These are phyloP conservation scores for Drosophila setosimentum DNA, from an alignment of 2,888 invertebrate genomes.

Conservation along the genomic window DNA sequence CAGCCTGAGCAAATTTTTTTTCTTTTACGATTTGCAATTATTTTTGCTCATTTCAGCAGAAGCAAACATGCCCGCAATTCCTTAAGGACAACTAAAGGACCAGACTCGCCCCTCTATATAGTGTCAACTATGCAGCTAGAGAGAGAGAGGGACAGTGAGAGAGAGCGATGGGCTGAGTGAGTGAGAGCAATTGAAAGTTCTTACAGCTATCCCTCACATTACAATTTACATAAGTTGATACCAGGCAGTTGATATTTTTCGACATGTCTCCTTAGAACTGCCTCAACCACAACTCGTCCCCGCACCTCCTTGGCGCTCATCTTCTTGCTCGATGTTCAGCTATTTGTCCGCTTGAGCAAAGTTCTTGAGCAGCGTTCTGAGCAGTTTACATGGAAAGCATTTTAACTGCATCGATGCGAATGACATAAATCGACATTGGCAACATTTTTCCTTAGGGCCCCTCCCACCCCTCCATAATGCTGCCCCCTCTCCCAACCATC, in stretches of 20 bases:
- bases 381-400: slow-evolving; percentile 74
- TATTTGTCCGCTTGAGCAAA: slow-evolving; percentile 68
- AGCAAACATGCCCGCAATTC: slow-evolving; percentile 73
- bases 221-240: slow-evolving; percentile 76
- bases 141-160: not conserved
- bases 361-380: slow-evolving; percentile 46
- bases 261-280: slow-evolving; percentile 45
- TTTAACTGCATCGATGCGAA: slow-evolving; percentile 69
- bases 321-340: slow-evolving; percentile 41
- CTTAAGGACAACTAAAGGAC: slow-evolving; percentile 68
- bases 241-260: slow-evolving; percentile 65
- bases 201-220: slow-evolving; percentile 49
- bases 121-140: slow-evolving; percentile 34
- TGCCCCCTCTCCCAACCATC: not conserved
- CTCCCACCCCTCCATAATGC: not conserved
- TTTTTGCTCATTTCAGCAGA: slow-evolving; percentile 81
- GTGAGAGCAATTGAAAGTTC: slow-evolving; percentile 17
- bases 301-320: not conserved
- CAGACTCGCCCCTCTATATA: slow-evolving; percentile 34
- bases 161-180: not conserved
- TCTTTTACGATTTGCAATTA: slow-evolving; percentile 79
- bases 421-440: slow-evolving; percentile 60
- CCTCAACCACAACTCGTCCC: not conserved
- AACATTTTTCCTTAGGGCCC: slow-evolving; percentile 12
- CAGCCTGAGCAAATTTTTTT: slow-evolving; percentile 49